phyloP scores from a whole-genome alignment of 1,140 invertebrate species.

The Macrosteles quadrilineatus region DNA sequence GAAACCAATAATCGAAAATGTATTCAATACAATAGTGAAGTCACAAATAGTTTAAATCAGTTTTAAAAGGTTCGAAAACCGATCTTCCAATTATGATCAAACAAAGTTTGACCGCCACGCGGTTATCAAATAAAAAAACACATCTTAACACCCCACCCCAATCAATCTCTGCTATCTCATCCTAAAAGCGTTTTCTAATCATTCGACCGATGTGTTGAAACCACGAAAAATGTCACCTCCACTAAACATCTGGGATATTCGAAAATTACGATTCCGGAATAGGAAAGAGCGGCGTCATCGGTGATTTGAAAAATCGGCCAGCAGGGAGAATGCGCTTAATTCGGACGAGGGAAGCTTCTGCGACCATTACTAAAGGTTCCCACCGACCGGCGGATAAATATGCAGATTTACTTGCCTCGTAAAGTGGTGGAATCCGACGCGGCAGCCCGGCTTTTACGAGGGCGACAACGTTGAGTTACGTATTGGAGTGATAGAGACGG shows the following conservation, averaged over 20 bases:
- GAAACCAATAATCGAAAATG: too few relatives aligned
- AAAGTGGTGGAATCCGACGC: constrained; percentile 17
- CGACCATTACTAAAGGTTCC: constrained; percentile 14
- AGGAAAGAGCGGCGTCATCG: constrained; percentile 15
- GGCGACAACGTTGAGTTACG: constrained; percentile 13
- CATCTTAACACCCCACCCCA: too few relatives aligned
- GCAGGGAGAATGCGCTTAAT: constrained; percentile 10
- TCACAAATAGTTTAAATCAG: too few relatives aligned
- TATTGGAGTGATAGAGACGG: constrained; percentile 24
- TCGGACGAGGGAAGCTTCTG: neutral
- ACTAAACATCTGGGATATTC: neutral
- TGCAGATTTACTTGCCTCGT: constrained; percentile 17
- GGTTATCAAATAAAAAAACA: too few relatives aligned
- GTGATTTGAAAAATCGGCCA: constrained; percentile 17
- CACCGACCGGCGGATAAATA: neutral
- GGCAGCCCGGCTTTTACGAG: constrained; percentile 8
- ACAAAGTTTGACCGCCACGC: too few relatives aligned
- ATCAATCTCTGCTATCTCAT: too few relatives aligned
- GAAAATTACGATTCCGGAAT: neutral
- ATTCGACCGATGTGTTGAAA: too few relatives aligned
- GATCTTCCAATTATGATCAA: too few relatives aligned
- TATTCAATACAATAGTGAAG: too few relatives aligned
- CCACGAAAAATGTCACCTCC: neutral
- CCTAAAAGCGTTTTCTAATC: too few relatives aligned
- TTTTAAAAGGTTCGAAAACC: too few relatives aligned